Evolutionary conservation across 2,888 invertebrate genomes (phyloP), one percentile per base, ranked within the genome.

Genomic region (Sericinus montela): DNA sequence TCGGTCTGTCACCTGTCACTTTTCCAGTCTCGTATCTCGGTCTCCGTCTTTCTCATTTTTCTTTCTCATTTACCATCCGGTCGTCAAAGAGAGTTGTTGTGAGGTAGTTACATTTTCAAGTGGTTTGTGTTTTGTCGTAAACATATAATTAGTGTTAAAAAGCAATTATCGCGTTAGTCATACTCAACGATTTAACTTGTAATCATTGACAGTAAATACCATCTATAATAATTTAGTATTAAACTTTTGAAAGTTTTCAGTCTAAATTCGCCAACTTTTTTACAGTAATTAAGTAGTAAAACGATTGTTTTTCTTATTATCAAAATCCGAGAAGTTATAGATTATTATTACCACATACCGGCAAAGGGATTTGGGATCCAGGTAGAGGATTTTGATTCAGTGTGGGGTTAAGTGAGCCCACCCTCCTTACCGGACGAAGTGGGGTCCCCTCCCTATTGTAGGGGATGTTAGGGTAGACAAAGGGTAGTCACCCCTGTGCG

Each of bases 401-500:
- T 80, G 80, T 69, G 60, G 70, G 75, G 74, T 70, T 72, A 72
- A 74, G 73, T 69, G 69, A 72, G 71, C 75, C 78, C 79, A 80
- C 84, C 84, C 85, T 77, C 77, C 72, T 75, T 71, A 69, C 71
- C 72, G 68, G 68, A 60, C 65, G 72, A 74, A 83, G 80, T 81
- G 86, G 86, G 86, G 81, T 80, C 72, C 78, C 85, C 85, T 80
- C 85, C 84, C 76, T 79, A 72, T 66, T 65, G 78, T 79, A 74
- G 84, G 82, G 81, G 80, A 75, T 79, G 75, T 72, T 72, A 77
- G 81, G 82, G 72, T 80, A 52, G 80, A 82, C 87, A 87, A 85
- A 86, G 86, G 86, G 87, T 84, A 84, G 79, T 80, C 82, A 77
- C 85, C 86, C 87, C 79, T 76, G 75, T 72, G 66, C 82, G 68